Conservation (phyloP, 2,888 invertebrate species). For the Coremacera marginata region DNA sequence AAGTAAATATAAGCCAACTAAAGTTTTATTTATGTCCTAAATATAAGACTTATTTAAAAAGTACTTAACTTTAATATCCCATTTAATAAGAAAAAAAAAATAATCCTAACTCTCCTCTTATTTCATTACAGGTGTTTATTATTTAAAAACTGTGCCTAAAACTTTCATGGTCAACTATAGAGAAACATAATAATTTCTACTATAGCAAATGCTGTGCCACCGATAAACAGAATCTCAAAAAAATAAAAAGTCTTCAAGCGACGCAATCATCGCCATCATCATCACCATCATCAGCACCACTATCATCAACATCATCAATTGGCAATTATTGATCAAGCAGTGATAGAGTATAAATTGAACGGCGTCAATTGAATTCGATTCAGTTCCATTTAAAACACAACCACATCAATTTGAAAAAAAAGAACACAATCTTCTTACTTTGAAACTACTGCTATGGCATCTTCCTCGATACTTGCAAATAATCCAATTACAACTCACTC, state of each 20-base stretch:
- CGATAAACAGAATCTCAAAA: not conserved
- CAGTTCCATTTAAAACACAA: constrained; percentile 47
- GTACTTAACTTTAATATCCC: too few relatives aligned
- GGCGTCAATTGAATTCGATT: constrained; percentile 39
- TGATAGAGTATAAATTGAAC: not conserved
- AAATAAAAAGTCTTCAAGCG: too few relatives aligned
- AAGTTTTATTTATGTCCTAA: too few relatives aligned
- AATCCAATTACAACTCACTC: constrained; percentile 63
- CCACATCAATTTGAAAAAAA: not conserved
- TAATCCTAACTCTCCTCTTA: too few relatives aligned
- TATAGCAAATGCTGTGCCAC: not conserved
- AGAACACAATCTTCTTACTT: not conserved
- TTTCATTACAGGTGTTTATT: too few relatives aligned
- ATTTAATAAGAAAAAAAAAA: too few relatives aligned
- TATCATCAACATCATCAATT: not conserved
- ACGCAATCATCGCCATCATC: not conserved
- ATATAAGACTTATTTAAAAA: too few relatives aligned
- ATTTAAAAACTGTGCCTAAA: too few relatives aligned
- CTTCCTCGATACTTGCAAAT: constrained; percentile 65
- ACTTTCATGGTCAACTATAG: not conserved
- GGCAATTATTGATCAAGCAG: not conserved
- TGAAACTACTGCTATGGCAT: constrained; percentile 60
- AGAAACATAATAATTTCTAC: not conserved
- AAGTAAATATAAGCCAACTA: too few relatives aligned
- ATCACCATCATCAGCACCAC: not conserved